phyloP scores from a whole-genome alignment of 2,888 invertebrate genomes.

The Hetaerina titia region DNA sequence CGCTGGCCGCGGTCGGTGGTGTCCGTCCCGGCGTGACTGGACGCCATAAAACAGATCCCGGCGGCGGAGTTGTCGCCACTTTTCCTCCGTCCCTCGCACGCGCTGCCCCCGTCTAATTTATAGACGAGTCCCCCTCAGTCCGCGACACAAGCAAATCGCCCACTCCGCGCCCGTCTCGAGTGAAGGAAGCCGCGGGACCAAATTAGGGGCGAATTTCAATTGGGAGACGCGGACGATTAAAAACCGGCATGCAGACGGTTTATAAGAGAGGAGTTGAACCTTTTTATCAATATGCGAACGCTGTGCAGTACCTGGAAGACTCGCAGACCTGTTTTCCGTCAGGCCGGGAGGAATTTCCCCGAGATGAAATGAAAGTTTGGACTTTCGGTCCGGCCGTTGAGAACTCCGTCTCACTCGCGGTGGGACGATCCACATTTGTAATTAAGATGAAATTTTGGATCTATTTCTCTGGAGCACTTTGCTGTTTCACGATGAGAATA shows the following conservation, averaged over 20 bases:
- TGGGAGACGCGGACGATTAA: neutral
- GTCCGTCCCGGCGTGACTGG: neutral
- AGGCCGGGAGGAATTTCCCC: neutral
- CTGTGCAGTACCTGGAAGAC: neutral
- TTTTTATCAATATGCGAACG: constrained; percentile 1
- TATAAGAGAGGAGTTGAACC: neutral
- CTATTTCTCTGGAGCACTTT: too few species aligned
- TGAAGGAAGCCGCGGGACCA: neutral
- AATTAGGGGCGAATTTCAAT: neutral
- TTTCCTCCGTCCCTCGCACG: neutral
- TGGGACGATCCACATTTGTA: too few species aligned
- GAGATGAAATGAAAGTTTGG: neutral
- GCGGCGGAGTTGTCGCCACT: neutral
- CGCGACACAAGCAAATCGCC: neutral
- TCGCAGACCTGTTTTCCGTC: neutral
- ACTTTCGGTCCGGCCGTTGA: too few species aligned
- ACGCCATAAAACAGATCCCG: constrained; percentile 4
- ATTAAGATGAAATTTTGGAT: too few species aligned
- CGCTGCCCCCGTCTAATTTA: neutral
- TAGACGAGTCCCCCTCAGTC: neutral
- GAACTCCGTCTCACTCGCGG: too few species aligned
- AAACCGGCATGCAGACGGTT: neutral
- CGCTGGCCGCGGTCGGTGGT: too few species aligned
- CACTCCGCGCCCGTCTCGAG: neutral
- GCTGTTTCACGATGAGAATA: too few species aligned